phyloP scores from a whole-genome alignment of 1,140 invertebrate genomes.

The Papilio xuthus region DNA sequence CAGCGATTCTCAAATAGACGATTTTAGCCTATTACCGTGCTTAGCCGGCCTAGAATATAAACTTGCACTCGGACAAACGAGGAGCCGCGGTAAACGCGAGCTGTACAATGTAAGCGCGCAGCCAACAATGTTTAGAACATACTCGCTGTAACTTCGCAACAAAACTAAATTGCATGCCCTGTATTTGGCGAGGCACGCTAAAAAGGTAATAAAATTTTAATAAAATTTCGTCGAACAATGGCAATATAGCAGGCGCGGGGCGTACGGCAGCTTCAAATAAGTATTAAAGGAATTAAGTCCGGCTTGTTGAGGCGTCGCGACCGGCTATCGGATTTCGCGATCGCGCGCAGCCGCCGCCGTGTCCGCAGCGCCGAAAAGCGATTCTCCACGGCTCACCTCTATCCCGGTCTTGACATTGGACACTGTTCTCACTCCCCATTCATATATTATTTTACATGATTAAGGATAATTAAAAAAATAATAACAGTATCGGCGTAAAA shows the following conservation, averaged over 20 bases:
- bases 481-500: neutral
- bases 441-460: constrained; percentile 1
- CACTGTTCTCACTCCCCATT: neutral
- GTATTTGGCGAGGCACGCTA: constrained; percentile 39
- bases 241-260: constrained; percentile 52
- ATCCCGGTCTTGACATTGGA: constrained; percentile 1
- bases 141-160: constrained; percentile 29
- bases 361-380: constrained; percentile 60
- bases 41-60: neutral
- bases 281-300: constrained; percentile 76
- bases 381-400: constrained; percentile 60
- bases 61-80: neutral
- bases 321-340: constrained; percentile 69
- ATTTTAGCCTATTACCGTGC: constrained; percentile 17
- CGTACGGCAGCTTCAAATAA: constrained; percentile 57
- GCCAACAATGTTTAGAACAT: constrained; percentile 31
- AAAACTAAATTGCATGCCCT: constrained; percentile 32
- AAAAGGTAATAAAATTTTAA: constrained; percentile 59
- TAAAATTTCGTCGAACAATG: constrained; percentile 68
- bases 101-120: constrained; percentile 30
- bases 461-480: constrained; percentile 21
- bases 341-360: constrained; percentile 49
- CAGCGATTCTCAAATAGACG: constrained; percentile 50
- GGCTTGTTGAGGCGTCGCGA: constrained; percentile 74
- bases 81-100: constrained; percentile 15